phyloP scores from a whole-genome alignment of 1,140 invertebrate genomes.

The Drosophila ambigua region DNA sequence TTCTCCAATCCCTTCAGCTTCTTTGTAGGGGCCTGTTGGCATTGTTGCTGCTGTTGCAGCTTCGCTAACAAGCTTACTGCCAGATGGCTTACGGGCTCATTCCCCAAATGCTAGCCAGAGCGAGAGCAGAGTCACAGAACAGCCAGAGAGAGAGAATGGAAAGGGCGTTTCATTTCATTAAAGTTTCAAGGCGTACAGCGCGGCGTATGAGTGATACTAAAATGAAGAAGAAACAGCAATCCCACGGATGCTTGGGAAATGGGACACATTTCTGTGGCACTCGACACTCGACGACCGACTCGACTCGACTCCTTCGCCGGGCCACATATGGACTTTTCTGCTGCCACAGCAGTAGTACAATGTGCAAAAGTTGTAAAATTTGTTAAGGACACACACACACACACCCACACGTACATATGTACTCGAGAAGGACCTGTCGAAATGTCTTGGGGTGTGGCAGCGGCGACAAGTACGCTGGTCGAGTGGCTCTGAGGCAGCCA shows the following conservation, averaged over 20 bases:
- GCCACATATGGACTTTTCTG: conserved; percentile 2
- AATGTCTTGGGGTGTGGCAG: conserved; percentile 58
- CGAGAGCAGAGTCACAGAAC: neutral
- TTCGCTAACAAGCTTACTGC: conserved; percentile 59
- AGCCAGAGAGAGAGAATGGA: neutral
- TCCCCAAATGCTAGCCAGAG: conserved; percentile 21
- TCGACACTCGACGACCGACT: neutral
- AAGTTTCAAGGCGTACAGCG: conserved; percentile 53
- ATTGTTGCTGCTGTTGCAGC: neutral
- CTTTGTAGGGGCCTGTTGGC: neutral
- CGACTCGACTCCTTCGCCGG: neutral
- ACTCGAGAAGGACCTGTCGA: conserved; percentile 37
- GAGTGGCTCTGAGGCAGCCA: conserved; percentile 19
- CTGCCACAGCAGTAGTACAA: conserved; percentile 15
- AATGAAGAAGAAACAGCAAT: conserved; percentile 37
- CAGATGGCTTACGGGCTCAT: conserved; percentile 25
- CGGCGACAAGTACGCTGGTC: conserved; percentile 30
- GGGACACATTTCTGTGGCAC: conserved; percentile 15
- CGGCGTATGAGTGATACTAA: conserved; percentile 55
- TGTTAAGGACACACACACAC: conserved; percentile 30
- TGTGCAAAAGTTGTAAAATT: conserved; percentile 67
- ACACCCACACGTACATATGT: conserved; percentile 10
- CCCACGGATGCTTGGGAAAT: conserved; percentile 6
- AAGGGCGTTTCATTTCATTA: conserved; percentile 62
- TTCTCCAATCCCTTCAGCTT: conserved; percentile 8